Evolutionary conservation across 2,113 vertebrate genomes (phyloP).

Genomic region (Ammospiza nelsoni): DNA sequence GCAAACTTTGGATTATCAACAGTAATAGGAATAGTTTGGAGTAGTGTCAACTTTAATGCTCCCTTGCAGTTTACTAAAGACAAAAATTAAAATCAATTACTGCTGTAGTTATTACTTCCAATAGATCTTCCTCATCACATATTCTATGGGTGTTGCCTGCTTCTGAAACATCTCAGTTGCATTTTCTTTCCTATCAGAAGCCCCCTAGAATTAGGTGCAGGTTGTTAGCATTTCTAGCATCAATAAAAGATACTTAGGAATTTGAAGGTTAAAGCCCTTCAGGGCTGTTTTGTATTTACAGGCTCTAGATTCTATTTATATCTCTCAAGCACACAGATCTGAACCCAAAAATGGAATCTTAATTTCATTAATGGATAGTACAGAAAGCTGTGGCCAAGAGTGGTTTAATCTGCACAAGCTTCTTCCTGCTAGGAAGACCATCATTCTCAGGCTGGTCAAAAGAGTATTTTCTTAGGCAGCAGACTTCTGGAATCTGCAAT

Average conservation of each 20-base stretch:
- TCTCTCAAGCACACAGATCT: neutral
- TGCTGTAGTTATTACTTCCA: neutral
- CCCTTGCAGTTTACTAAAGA: neutral
- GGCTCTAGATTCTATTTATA: neutral
- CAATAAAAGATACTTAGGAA: neutral
- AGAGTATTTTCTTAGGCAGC: neutral
- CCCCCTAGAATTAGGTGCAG: neutral
- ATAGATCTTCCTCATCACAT: neutral
- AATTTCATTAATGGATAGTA: constrained; percentile 17
- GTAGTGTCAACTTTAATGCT: neutral
- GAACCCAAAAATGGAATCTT: neutral
- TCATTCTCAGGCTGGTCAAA: neutral
- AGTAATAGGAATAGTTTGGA: neutral
- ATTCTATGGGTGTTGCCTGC: neutral
- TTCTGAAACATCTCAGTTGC: neutral
- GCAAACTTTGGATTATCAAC: neutral
- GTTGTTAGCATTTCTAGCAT: neutral
- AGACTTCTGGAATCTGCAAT: constrained; percentile 3
- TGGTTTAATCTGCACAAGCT: neutral
- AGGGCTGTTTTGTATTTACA: neutral
- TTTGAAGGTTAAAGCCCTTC: constrained; percentile 4
- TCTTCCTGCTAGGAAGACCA: neutral
- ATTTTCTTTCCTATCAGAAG: neutral
- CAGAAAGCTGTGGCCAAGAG: neutral
- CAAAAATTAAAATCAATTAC: neutral